A percentile compares a stretch with the other conserved stretches of the same genome.
Conservation (phyloP, 2,113 vertebrate genomes). For the Xiphophorus couchianus region DNA sequence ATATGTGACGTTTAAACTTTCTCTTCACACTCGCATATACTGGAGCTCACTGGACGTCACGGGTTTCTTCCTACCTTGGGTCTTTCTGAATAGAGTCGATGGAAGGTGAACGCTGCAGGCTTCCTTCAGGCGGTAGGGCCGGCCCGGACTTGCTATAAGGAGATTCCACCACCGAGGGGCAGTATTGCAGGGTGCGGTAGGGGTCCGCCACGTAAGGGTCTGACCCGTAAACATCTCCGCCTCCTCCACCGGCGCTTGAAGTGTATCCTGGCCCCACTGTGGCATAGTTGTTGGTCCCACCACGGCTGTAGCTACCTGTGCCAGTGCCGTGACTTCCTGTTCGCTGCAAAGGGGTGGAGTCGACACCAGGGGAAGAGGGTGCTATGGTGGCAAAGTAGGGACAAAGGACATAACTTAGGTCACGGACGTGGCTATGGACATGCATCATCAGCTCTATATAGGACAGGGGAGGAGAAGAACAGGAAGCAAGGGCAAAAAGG, state of each 20-base stretch:
- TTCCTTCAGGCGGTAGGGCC: slow-evolving; percentile 94
- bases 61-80: slow-evolving; percentile 84
- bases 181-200: slow-evolving; percentile 98
- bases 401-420: slow-evolving; percentile 97
- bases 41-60: neutral
- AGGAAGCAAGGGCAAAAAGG: slow-evolving; percentile 17
- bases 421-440: slow-evolving; percentile 90
- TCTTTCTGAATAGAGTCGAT: slow-evolving; percentile 99
- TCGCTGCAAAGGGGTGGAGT: slow-evolving; percentile 99
- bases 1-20: neutral
- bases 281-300: slow-evolving; percentile 75
- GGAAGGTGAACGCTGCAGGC: slow-evolving; percentile 95
- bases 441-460: slow-evolving; percentile 89
- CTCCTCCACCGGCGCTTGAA: slow-evolving; percentile 73
- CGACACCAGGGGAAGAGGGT: slow-evolving; percentile 99
- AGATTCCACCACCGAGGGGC: slow-evolving; percentile 96
- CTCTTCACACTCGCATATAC: neutral
- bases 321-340: slow-evolving; percentile 90
- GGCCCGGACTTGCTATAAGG: slow-evolving; percentile 99
- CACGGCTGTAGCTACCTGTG: slow-evolving; percentile 85
- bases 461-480: slow-evolving; percentile 45
- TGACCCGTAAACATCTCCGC: slow-evolving; percentile 70
- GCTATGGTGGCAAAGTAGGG: slow-evolving; percentile 98
- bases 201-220: slow-evolving; percentile 92
- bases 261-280: slow-evolving; percentile 90